Evolutionary conservation across 2,888 invertebrate species (phyloP).

Genomic region (Nebria brevicollis): DNA sequence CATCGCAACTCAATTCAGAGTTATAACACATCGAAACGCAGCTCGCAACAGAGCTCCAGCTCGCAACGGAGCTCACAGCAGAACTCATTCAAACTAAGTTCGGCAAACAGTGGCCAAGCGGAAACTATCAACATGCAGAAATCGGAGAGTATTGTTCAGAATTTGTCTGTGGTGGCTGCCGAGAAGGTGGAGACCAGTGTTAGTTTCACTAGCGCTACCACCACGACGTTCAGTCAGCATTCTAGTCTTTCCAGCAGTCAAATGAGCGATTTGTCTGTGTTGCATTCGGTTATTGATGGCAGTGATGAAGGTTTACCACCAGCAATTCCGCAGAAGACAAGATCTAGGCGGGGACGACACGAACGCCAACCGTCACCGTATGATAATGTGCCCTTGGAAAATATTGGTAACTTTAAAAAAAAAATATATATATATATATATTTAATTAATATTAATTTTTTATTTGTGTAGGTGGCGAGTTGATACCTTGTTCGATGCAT

Average conservation of each 20-base stretch:
- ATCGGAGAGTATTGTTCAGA: slow-evolving; percentile 17
- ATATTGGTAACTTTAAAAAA: slow-evolving; percentile 50
- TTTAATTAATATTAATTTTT: too few species aligned
- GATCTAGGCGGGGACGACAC: slow-evolving; percentile 63
- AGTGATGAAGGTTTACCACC: slow-evolving; percentile 62
- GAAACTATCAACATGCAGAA: not conserved
- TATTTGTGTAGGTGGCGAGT: slow-evolving; percentile 55
- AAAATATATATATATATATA: too few species aligned
- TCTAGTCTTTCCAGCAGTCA: slow-evolving; percentile 40
- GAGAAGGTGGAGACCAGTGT: slow-evolving; percentile 3
- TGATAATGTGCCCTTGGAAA: slow-evolving; percentile 70
- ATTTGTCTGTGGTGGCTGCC: slow-evolving; percentile 18
- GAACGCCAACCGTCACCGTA: slow-evolving; percentile 75
- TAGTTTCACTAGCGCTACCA: slow-evolving; percentile 27
- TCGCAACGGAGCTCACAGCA: slow-evolving; percentile 59
- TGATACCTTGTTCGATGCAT: slow-evolving; percentile 62
- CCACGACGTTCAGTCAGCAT: slow-evolving; percentile 37
- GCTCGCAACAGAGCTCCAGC: slow-evolving; percentile 70
- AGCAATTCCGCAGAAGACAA: slow-evolving; percentile 72
- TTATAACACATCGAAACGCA: slow-evolving; percentile 68
- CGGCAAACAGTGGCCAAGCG: slow-evolving; percentile 17
- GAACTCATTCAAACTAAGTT: slow-evolving; percentile 52
- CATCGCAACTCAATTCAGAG: slow-evolving; percentile 72
- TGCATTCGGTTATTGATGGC: slow-evolving; percentile 5
- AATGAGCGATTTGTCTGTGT: slow-evolving; percentile 22